Conservation (phyloP, 2,888 invertebrate species). For the Neoscelio sp. region DNA sequence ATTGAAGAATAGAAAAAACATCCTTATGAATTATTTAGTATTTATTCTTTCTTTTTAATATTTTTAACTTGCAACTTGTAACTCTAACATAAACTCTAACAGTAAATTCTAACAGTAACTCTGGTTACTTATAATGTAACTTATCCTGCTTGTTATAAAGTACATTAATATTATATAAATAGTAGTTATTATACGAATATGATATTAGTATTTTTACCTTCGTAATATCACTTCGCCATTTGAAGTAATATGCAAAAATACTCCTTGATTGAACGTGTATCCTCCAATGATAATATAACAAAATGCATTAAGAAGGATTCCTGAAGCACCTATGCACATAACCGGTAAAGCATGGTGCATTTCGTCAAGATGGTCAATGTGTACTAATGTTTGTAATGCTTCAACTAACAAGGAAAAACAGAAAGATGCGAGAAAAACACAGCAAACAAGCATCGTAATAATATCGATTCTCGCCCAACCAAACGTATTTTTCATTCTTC, state of each 20-base stretch:
- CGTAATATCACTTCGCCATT: slow-evolving; percentile 86
- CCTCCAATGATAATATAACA: slow-evolving; percentile 93
- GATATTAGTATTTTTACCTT: slow-evolving; percentile 71
- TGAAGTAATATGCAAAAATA: slow-evolving; percentile 87
- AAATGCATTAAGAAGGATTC: slow-evolving; percentile 90
- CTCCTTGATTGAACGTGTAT: slow-evolving; percentile 89
- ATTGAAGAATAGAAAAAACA: too few relatives aligned
- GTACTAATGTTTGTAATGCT: slow-evolving; percentile 91
- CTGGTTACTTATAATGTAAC: too few relatives aligned
- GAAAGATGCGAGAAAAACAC: slow-evolving; percentile 92
- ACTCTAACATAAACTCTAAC: too few relatives aligned
- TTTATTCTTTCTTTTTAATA: too few relatives aligned
- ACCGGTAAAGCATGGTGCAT: slow-evolving; percentile 91
- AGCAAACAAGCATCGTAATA: slow-evolving; percentile 91
- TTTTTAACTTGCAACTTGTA: too few relatives aligned
- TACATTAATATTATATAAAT: too few relatives aligned
- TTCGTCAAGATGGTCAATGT: slow-evolving; percentile 88
- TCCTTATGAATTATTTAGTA: too few relatives aligned
- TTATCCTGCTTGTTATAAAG: too few relatives aligned
- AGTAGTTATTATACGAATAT: neutral
- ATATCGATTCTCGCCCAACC: slow-evolving; percentile 97
- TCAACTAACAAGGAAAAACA: slow-evolving; percentile 93
- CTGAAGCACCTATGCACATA: slow-evolving; percentile 88
- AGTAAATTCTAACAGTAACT: too few relatives aligned
- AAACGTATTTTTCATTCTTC: slow-evolving; percentile 92